These are phyloP conservation scores for Ctenochaetus hawaiiensis DNA, from an alignment of 2,797 vertebrate genomes.

Conservation along the genomic window DNA sequence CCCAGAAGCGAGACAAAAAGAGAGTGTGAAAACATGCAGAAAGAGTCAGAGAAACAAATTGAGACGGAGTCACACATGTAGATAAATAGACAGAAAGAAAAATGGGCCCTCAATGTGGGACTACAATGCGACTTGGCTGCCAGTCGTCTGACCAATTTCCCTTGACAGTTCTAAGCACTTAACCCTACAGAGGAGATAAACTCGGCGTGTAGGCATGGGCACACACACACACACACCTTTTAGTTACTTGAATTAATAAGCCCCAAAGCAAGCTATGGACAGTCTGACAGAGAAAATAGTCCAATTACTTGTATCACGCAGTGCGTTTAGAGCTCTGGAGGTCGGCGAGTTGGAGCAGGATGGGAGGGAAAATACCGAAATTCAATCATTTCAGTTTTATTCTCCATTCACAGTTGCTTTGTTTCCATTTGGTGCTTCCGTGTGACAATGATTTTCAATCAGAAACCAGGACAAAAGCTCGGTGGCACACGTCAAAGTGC, in stretches of 20 bases:
- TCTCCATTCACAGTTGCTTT: slow-evolving; percentile 59
- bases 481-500: neutral
- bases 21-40: slow-evolving; percentile 7
- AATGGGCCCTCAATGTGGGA: neutral
- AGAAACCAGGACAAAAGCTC: slow-evolving; percentile 45
- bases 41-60: slow-evolving; percentile 24
- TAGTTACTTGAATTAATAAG: slow-evolving; percentile 78
- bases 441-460: slow-evolving; percentile 59
- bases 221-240: slow-evolving; percentile 52
- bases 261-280: slow-evolving; percentile 52
- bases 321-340: slow-evolving; percentile 55
- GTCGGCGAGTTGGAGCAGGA: slow-evolving; percentile 45
- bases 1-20: slow-evolving; percentile 15
- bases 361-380: slow-evolving; percentile 61
- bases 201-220: slow-evolving; percentile 10
- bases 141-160: slow-evolving; percentile 78
- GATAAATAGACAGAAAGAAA: slow-evolving; percentile 13
- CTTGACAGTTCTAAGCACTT: slow-evolving; percentile 70
- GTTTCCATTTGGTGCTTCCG: slow-evolving; percentile 57
- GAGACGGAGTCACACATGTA: slow-evolving; percentile 9
- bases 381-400: slow-evolving; percentile 71
- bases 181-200: slow-evolving; percentile 79
- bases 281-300: slow-evolving; percentile 66
- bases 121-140: slow-evolving; percentile 31
- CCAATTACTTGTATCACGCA: slow-evolving; percentile 71